Conservation (phyloP, 2,113 vertebrate species). For the Hippocampus barbouri region DNA sequence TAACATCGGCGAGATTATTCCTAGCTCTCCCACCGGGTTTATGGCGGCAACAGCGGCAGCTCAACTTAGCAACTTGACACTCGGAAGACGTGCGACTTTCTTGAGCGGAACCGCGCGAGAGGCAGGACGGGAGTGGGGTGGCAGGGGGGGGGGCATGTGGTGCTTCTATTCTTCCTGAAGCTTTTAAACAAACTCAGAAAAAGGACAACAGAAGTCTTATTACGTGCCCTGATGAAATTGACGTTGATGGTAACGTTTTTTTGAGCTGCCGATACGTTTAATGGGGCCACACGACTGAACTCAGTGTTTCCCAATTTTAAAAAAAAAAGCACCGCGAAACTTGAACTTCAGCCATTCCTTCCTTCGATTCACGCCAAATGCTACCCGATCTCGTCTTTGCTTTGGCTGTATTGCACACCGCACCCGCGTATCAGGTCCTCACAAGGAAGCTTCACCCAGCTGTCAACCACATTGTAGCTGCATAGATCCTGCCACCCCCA, state of each 20-base stretch:
- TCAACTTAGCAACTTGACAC: constrained; percentile 70
- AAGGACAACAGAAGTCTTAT: constrained; percentile 36
- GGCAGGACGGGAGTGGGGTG: background rate
- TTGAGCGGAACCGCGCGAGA: constrained; percentile 49
- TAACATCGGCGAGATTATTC: constrained; percentile 76
- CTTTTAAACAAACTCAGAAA: constrained; percentile 49
- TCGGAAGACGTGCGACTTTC: constrained; percentile 61
- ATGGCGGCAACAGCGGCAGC: constrained; percentile 60
- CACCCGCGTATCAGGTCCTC: background rate
- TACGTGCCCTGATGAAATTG: constrained; percentile 23
- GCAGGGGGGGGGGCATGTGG: constrained; percentile 22
- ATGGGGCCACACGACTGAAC: too few relatives aligned
- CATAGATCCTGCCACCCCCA: constrained; percentile 6
- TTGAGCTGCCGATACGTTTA: too few relatives aligned
- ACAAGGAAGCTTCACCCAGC: constrained; percentile 34
- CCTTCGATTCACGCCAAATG: too few relatives aligned
- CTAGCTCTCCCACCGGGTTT: constrained; percentile 69
- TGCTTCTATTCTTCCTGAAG: constrained; percentile 43
- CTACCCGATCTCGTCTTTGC: too few relatives aligned
- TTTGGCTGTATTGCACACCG: too few relatives aligned
- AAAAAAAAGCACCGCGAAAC: too few relatives aligned
- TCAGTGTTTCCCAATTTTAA: background rate
- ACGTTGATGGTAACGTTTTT: background rate
- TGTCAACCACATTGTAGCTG: constrained; percentile 39
- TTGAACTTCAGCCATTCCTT: too few relatives aligned